phyloP scores from a whole-genome alignment of 2,113 vertebrate species.

The Bubo bubo region DNA sequence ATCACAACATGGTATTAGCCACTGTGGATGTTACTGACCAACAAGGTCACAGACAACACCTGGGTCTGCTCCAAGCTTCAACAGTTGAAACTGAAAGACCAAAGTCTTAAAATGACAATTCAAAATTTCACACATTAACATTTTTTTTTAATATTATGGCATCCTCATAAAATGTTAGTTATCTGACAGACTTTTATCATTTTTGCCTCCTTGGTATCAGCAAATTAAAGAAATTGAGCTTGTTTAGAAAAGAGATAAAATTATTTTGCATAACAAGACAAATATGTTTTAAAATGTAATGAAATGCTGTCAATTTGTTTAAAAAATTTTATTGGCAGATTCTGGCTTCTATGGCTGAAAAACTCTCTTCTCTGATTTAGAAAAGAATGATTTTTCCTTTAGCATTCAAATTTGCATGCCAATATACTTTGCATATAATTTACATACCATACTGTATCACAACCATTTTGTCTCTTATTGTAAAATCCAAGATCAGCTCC shows the following conservation, averaged over 20 bases:
- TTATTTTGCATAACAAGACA: background rate
- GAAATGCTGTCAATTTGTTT: background rate
- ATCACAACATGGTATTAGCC: background rate
- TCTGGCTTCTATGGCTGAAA: background rate
- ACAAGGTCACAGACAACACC: background rate
- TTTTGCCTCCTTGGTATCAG: background rate
- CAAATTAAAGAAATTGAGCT: background rate
- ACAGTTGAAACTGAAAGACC: background rate
- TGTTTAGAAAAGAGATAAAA: background rate
- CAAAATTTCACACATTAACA: background rate
- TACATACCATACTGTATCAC: constrained; percentile 31
- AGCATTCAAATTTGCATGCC: constrained; percentile 54
- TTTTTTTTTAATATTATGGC: background rate
- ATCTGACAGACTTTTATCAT: background rate
- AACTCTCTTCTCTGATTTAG: background rate
- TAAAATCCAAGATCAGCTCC: constrained; percentile 40
- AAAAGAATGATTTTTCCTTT: constrained; percentile 52
- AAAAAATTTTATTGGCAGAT: background rate
- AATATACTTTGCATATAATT: constrained; percentile 60
- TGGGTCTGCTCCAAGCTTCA: background rate
- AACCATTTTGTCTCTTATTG: constrained; percentile 34
- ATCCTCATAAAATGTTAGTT: background rate
- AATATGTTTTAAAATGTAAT: background rate
- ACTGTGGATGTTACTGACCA: background rate
- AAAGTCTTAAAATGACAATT: background rate